These are phyloP conservation scores for Scaptomyza tumidula DNA, from an alignment of 2,888 invertebrate genomes.

Conservation along the genomic window DNA sequence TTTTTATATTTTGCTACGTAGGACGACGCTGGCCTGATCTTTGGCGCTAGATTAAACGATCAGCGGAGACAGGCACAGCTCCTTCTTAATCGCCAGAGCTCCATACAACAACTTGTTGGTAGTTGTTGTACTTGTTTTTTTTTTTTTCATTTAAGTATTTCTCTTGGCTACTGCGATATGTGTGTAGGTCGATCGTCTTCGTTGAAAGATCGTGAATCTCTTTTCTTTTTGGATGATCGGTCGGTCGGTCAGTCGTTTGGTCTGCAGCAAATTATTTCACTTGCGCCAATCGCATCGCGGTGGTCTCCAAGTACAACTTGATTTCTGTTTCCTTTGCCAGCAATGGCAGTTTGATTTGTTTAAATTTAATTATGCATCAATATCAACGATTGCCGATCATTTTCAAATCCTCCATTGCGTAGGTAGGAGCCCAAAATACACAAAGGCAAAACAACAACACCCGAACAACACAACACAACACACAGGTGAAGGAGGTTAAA, in stretches of 20 bases:
- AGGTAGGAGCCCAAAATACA: constrained; percentile 41
- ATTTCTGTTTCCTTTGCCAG: constrained; percentile 80
- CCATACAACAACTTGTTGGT: constrained; percentile 23
- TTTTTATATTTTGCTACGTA: constrained; percentile 45
- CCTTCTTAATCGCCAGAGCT: constrained; percentile 25
- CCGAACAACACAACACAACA: constrained; percentile 30
- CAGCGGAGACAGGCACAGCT: constrained; percentile 68
- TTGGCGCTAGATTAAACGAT: constrained; percentile 82
- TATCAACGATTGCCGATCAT: constrained; percentile 70
- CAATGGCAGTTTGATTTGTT: constrained; percentile 78
- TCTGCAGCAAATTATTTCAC: constrained; percentile 78
- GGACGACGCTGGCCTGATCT: constrained; percentile 74
- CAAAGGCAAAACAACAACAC: constrained; percentile 30
- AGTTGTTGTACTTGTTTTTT: constrained; percentile 61
- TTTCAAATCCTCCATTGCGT: constrained; percentile 38
- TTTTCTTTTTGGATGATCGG: constrained; percentile 21
- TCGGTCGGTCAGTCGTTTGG: constrained; percentile 12
- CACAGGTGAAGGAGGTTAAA: constrained; percentile 70
- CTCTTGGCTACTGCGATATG: constrained; percentile 38
- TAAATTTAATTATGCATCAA: constrained; percentile 79
- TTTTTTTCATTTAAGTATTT: constrained; percentile 22
- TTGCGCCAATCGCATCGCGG: constrained; percentile 62
- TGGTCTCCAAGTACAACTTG: constrained; percentile 79
- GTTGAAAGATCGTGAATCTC: constrained; percentile 39
- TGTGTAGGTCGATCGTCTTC: constrained; percentile 60